phyloP scores from a whole-genome alignment of 1,140 invertebrate genomes.

The Caerostris extrusa region DNA sequence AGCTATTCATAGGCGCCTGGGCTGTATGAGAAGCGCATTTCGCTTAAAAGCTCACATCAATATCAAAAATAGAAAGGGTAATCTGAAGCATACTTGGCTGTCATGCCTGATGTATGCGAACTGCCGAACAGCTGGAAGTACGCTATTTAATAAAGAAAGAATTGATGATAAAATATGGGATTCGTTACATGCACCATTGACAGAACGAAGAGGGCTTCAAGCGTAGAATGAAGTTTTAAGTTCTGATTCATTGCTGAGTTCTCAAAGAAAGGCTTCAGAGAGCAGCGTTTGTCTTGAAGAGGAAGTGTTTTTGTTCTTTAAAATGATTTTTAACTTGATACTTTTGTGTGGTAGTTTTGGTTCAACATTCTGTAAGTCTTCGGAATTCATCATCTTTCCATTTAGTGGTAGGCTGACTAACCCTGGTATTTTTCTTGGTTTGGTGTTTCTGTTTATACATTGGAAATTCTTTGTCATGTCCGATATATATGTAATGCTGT shows the following conservation, averaged over 20 bases:
- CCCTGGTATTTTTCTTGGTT: too few relatives aligned
- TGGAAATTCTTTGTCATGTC: too few relatives aligned
- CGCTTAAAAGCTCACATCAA: slow-evolving; percentile 30
- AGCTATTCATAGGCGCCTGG: neutral
- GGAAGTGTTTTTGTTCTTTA: neutral
- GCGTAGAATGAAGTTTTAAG: neutral
- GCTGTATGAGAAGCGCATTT: neutral
- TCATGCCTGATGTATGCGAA: slow-evolving; percentile 6
- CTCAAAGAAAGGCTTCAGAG: neutral
- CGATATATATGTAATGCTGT: too few relatives aligned
- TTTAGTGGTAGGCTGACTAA: too few relatives aligned
- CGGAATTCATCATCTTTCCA: too few relatives aligned
- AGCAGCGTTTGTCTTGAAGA: neutral
- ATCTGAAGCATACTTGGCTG: neutral
- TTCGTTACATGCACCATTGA: neutral
- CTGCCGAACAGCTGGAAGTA: neutral
- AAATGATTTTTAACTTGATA: neutral
- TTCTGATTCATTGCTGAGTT: neutral
- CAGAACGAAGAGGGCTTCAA: neutral
- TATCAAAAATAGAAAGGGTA: neutral
- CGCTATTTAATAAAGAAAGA: slow-evolving; percentile 33
- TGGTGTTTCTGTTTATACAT: too few relatives aligned
- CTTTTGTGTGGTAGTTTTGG: too few relatives aligned
- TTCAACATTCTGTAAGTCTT: too few relatives aligned
- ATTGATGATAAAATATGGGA: neutral